phyloP scores from a whole-genome alignment of 2,888 invertebrate genomes.

The Zygogramma bicolorata region DNA sequence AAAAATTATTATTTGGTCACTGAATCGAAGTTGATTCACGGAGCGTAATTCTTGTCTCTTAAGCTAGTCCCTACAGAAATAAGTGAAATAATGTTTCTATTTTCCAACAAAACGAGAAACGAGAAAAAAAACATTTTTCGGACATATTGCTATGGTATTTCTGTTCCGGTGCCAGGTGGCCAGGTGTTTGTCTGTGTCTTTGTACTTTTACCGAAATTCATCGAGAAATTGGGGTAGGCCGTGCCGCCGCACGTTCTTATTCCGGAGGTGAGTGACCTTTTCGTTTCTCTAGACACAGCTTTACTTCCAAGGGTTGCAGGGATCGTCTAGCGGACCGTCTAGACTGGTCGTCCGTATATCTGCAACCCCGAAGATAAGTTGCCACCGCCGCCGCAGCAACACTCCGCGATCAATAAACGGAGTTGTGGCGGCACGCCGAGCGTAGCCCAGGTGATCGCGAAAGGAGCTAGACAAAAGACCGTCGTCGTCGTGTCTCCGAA shows the following conservation, averaged over 20 bases:
- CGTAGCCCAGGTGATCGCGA: constrained; percentile 36
- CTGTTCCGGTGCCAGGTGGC: too few species aligned
- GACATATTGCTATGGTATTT: too few species aligned
- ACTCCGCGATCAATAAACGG: constrained; percentile 32
- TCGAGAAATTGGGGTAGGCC: constrained; percentile 24
- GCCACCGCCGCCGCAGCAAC: constrained; percentile 20
- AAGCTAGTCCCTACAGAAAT: too few species aligned
- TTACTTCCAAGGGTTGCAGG: constrained; percentile 43
- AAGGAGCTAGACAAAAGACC: constrained; percentile 16
- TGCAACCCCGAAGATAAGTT: constrained; percentile 28
- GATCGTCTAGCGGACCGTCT: constrained; percentile 46
- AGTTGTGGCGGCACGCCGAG: constrained; percentile 19
- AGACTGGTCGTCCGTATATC: constrained; percentile 30
- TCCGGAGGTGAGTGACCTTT: constrained; percentile 35
- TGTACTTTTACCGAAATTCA: constrained; percentile 7
- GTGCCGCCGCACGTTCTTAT: neutral
- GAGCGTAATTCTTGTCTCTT: too few species aligned
- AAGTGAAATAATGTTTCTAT: too few species aligned
- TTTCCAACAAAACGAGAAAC: too few species aligned
- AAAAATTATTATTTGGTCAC: too few species aligned
- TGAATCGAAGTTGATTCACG: too few species aligned
- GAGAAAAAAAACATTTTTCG: too few species aligned
- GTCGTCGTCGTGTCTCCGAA: constrained; percentile 3
- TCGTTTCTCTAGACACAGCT: constrained; percentile 28
- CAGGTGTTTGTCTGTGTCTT: neutral